Base-by-base conservation (phyloP, 2,113 vertebrate genomes). In the Chaenocephalus aceratus region DNA sequence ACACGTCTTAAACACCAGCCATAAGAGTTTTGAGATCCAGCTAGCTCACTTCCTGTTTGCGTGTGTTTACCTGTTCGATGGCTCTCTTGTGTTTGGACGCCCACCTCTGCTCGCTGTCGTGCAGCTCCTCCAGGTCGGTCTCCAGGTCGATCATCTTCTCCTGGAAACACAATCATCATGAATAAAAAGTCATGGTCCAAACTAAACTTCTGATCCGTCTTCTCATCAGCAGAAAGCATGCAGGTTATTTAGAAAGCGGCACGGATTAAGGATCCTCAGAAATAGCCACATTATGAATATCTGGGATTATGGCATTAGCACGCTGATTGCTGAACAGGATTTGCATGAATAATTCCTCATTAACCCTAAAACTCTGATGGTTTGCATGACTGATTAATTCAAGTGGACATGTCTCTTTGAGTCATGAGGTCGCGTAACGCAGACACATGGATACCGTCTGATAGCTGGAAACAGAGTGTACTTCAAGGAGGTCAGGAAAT, bases 131-230 rank as follows among this genome's bases (percentile, higher is more conserved):
- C 76, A 95, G 65, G 6, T 95, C 94, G 0, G 61, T 89, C 84
- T 95, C 95, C 80, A 95, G 67, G 75, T 95, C 94, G 10, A 95
- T 93, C 36, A 94, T 64, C 60, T 91, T 94, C 86, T 96, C 95
- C 95, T 96, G 86, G 34, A 49, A 76, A 56, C 8, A 16, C 3
- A 79, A 12, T 46, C 36, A 41, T 18, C 51, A 16, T n/a, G 13
- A 62, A 26, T 2, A n/a, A 65, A 18, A 23, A 53, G 10, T 45
- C 7, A 41, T 5, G 18, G 2, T 34, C 10, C 21, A 46, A 48
- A 59, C 18, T 5, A 13, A 48, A 16, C 16, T 16, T 36, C 18
- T 69, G 15, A 60, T 61, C 45, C 62, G 54, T 58, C 2, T 61
- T 69, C 56, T 56, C 52, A 18, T 69, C 69, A 10, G 59, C 52